Evolutionary conservation across 2,113 vertebrate genomes (phyloP).

Genomic region (Brachyhypopomus occidentalis): DNA sequence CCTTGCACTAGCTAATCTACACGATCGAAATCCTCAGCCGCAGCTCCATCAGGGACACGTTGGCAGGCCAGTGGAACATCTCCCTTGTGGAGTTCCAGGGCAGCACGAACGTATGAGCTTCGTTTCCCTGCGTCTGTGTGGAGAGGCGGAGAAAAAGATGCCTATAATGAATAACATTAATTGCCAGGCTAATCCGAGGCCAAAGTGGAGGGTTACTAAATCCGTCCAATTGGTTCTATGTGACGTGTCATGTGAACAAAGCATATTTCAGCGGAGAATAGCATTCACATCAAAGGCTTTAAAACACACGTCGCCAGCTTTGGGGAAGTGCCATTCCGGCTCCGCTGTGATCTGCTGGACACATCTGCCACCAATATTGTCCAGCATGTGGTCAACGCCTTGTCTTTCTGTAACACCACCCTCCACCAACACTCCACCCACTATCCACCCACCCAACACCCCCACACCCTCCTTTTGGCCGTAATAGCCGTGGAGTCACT

Average conservation of each 20-base stretch:
- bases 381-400: slow-evolving; percentile 81
- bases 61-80: not conserved
- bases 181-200: slow-evolving; percentile 53
- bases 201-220: slow-evolving; percentile 63
- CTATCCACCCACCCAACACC: slow-evolving; percentile 35
- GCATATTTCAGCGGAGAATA: slow-evolving; percentile 85
- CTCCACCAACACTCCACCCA: slow-evolving; percentile 56
- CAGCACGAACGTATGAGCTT: not conserved
- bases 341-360: slow-evolving; percentile 76
- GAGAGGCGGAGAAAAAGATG: not conserved
- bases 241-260: slow-evolving; percentile 84
- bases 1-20: not conserved
- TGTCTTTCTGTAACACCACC: slow-evolving; percentile 55
- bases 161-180: slow-evolving; percentile 23
- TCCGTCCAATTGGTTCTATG: slow-evolving; percentile 81
- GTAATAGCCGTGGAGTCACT: slow-evolving; percentile 65
- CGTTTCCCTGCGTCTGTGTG: not conserved
- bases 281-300: slow-evolving; percentile 82
- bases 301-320: slow-evolving; percentile 79
- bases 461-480: slow-evolving; percentile 40
- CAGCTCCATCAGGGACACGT: not conserved
- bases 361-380: slow-evolving; percentile 89
- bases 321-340: slow-evolving; percentile 87
- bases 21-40: not conserved
- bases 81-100: not conserved